Evolutionary conservation across 2,113 vertebrate species (phyloP), one percentile per base, ranked within the genome.

Genomic region (Perca schrenkii): DNA sequence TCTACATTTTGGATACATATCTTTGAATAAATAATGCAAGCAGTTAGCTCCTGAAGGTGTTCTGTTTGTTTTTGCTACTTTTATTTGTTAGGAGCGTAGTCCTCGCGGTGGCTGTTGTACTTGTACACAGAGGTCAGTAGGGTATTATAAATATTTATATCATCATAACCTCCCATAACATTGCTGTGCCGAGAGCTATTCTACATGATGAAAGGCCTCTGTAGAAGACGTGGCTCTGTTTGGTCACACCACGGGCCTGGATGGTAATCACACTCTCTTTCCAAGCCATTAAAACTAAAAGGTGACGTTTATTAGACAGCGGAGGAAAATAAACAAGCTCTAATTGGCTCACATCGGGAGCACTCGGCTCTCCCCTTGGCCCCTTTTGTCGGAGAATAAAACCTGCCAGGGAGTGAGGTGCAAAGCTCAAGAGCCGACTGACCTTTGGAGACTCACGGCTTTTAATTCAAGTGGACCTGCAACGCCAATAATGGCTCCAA

Each of bases 271-370:
- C 90, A 88, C 82, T 83, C 89, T 79, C 83, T 91, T 88, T 93
- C 90, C 83, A 83, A 91, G 90, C 91, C 86, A 92, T 93, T 93
- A 93, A 93, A 93, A 91, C 78, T 65, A 88, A 88, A 89, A 88
- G 87, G 86, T 93, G 94, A 92, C 53, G 63, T 94, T 94, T 95
- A 93, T 92, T 91, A 88, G 92, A 86, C 90, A 79, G 85, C 57
- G 17, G 89, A 90, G 92, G 84, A 88, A 93, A 94, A 93, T 94
- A 95, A 95, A 94, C 91, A 93, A 93, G 86, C 47, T 58, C 86
- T 94, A 95, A 94, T 94, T 94, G 92, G 91, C 89, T 91, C 47
- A 19, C 77, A 65, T 53, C 4, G 46, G 74, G 80, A 83, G 77
- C 17, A 21, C 70, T 71, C 34, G 25, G 22, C 81, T 88, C 85